Evolutionary conservation across 2,113 vertebrate species (phyloP).

Genomic region (Megaptera novaeangliae): DNA sequence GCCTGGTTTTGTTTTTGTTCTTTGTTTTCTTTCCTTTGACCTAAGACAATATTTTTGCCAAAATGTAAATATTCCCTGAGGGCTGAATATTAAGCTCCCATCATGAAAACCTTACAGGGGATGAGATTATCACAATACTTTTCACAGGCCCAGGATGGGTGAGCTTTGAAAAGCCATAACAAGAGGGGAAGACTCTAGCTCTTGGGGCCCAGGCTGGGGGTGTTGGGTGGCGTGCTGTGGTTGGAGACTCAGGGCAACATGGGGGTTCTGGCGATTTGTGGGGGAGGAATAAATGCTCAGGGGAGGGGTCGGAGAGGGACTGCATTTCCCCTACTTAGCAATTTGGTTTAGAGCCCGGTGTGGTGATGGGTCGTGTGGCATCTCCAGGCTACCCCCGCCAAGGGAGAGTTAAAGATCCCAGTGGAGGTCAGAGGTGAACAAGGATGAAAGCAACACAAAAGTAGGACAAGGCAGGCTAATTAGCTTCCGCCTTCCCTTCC

Average conservation of each 20-base stretch:
- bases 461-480: background rate
- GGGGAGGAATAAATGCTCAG: background rate
- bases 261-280: background rate
- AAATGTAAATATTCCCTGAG: background rate
- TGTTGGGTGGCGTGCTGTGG: background rate
- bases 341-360: background rate
- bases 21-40: background rate
- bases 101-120: background rate
- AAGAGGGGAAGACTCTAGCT: background rate
- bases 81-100: background rate
- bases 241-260: background rate
- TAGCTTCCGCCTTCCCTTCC: background rate
- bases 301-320: background rate
- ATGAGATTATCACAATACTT: background rate
- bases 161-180: background rate
- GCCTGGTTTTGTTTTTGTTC: background rate
- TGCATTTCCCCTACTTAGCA: background rate
- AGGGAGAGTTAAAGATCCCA: constrained; percentile 25
- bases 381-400: background rate
- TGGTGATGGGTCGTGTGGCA: background rate
- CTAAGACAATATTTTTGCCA: background rate
- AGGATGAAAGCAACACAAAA: background rate
- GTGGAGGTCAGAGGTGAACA: background rate
- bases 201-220: background rate
- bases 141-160: background rate